Evolutionary conservation across 2,888 invertebrate species (phyloP), one percentile per base, ranked within the genome.

Genomic region (Dendrolimus houi): DNA sequence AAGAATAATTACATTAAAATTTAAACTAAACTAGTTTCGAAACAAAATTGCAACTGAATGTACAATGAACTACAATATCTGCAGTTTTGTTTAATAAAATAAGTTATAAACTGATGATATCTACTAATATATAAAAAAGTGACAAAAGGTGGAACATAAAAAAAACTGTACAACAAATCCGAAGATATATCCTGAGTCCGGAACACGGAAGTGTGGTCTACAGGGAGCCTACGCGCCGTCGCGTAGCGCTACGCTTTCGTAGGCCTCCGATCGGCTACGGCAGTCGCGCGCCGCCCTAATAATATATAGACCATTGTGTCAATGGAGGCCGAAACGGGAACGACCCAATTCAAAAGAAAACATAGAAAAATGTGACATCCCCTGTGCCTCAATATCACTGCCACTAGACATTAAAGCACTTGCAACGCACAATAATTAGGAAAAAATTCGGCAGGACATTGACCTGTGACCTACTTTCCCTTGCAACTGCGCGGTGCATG

Each of bases 261-360:
- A 88, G 87, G 86, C 87, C 84, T 79, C 74, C 75, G 85, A 87
- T 85, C 84, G 83, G 81, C 84, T 83, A 83, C 85, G 81, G 70
- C 72, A 74, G 68, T 74, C 72, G 68, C 67, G 62, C 77, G 74
- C 74, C 83, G 81, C 77, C 79, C 77, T 71, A 74, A 71, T 77
- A 77, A 70, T 66, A 83, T 73, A 72, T 82, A 84, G 81, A 81
- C 81, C 83, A 85, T 73, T 71, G 79, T 85, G 84, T 80, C 83
- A 86, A 63, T 77, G 75, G 47, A 47, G 47, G 47, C 47, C 47
- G 12, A 47, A 47, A 47, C 47, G 47, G 47, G 47, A 47, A 10
- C 47, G 47, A 47, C 47, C 47, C 47, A 47, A 55, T 53, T 60
- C 56, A 59, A 47, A 47, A 9, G 56, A 54, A 60, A 62, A 61